phyloP scores from a whole-genome alignment of 23 tunicate species.

The Phallusia fumigata region DNA sequence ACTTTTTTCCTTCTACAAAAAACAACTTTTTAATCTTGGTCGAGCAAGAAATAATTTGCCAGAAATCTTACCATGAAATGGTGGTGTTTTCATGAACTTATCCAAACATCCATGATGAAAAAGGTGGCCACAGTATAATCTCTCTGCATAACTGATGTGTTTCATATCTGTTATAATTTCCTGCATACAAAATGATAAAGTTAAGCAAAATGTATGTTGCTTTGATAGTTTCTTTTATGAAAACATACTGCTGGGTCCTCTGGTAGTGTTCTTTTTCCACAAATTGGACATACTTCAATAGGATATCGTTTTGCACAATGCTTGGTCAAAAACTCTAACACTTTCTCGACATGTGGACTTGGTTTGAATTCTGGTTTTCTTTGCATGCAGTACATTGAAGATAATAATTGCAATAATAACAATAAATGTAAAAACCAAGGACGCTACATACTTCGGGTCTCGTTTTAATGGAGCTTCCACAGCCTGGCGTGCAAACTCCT shows the following conservation, averaged over 20 bases:
- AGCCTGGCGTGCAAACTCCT: constrained; percentile 82
- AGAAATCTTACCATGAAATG: constrained; percentile 66
- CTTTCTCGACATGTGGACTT: constrained; percentile 72
- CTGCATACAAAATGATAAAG: constrained; percentile 1
- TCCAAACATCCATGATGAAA: constrained; percentile 94
- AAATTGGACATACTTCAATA: constrained; percentile 65
- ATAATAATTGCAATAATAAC: background rate
- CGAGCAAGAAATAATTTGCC: too few species aligned
- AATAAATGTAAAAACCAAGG: too few species aligned
- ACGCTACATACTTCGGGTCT: background rate
- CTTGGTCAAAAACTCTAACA: constrained; percentile 73
- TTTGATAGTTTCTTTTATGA: background rate
- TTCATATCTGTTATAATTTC: constrained; percentile 58
- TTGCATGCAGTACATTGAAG: background rate
- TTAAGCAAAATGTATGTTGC: background rate
- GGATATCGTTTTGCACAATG: constrained; percentile 75
- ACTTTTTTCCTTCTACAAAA: constrained; percentile 80
- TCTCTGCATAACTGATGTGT: constrained; percentile 63
- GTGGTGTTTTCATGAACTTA: constrained; percentile 94
- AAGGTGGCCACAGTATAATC: constrained; percentile 93
- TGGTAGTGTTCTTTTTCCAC: constrained; percentile 58
- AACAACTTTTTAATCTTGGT: background rate
- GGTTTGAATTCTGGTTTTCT: constrained; percentile 75
- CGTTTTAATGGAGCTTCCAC: constrained; percentile 76
- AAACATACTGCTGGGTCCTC: constrained; percentile 60